A percentile compares a stretch with the other conserved stretches of the same genome.
These are phyloP conservation scores for Cydia splendana DNA, from an alignment of 1,140 invertebrate genomes.

Conservation along the genomic window DNA sequence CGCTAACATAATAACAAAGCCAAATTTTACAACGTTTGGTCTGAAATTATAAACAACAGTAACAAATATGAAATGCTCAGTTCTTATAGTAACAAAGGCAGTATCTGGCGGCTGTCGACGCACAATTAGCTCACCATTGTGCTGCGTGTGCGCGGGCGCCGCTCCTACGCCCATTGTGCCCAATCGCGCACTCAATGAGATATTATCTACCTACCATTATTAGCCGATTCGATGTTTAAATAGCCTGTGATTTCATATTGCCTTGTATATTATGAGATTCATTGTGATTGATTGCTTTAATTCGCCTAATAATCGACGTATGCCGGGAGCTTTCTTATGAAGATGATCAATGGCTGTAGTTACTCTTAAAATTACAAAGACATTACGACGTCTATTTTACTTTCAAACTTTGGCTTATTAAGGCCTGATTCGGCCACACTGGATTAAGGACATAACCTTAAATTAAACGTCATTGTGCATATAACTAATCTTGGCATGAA, in stretches of 20 bases:
- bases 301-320: slow-evolving; percentile 50
- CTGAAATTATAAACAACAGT: neutral
- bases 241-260: slow-evolving; percentile 64
- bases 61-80: slow-evolving; percentile 18
- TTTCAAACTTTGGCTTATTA: neutral
- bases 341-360: slow-evolving; percentile 38
- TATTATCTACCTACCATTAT: slow-evolving; percentile 63
- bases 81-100: slow-evolving; percentile 44
- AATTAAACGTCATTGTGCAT: neutral
- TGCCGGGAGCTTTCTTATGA: slow-evolving; percentile 43
- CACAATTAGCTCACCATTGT: slow-evolving; percentile 73
- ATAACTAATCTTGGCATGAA: too few relatives aligned
- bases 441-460: neutral
- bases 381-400: neutral
- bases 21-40: neutral
- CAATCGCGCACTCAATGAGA: slow-evolving; percentile 57
- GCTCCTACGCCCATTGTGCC: slow-evolving; percentile 68
- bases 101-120: slow-evolving; percentile 59
- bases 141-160: slow-evolving; percentile 52
- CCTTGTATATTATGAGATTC: slow-evolving; percentile 46
- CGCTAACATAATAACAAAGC: neutral
- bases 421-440: neutral
- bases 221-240: slow-evolving; percentile 57
- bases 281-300: slow-evolving; percentile 63
- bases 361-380: slow-evolving; percentile 10